Conservation (phyloP, 2,888 invertebrate genomes). For the Acrobasis consociella region DNA sequence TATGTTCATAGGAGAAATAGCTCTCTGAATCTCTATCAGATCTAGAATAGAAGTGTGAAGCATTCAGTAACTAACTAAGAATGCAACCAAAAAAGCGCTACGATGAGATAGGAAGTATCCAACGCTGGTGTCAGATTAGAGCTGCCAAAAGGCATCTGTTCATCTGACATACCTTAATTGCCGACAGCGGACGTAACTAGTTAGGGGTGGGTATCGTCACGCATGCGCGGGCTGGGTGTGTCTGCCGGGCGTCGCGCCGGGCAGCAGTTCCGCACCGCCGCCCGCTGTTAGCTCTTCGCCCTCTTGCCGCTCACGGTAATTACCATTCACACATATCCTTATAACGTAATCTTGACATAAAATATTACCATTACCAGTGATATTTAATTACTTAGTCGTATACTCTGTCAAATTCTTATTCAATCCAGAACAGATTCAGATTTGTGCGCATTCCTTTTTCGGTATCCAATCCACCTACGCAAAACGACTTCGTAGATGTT, state of each 20-base stretch:
- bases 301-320: constrained; percentile 48
- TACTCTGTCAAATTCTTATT: not conserved
- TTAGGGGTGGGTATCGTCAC: constrained; percentile 42
- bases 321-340: constrained; percentile 41
- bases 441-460: constrained; percentile 57
- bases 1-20: no score
- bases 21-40: no score
- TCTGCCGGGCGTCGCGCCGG: constrained; percentile 57
- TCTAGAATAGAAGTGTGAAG: no score
- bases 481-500: constrained; percentile 43
- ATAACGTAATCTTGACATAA: constrained; percentile 31
- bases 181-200: not conserved
- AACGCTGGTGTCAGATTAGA: no score
- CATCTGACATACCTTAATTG: no score
- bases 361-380: constrained; percentile 23
- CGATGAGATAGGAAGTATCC: no score
- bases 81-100: no score
- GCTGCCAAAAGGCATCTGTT: no score
- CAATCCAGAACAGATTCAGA: constrained; percentile 37
- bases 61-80: no score
- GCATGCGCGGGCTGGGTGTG: constrained; percentile 79
- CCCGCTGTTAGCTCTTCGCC: constrained; percentile 42
- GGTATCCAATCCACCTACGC: constrained; percentile 57
- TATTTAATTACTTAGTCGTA: not conserved
- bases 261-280: constrained; percentile 64